Conservation (phyloP, 2,113 vertebrate genomes). For the Phalacrocorax aristotelis region DNA sequence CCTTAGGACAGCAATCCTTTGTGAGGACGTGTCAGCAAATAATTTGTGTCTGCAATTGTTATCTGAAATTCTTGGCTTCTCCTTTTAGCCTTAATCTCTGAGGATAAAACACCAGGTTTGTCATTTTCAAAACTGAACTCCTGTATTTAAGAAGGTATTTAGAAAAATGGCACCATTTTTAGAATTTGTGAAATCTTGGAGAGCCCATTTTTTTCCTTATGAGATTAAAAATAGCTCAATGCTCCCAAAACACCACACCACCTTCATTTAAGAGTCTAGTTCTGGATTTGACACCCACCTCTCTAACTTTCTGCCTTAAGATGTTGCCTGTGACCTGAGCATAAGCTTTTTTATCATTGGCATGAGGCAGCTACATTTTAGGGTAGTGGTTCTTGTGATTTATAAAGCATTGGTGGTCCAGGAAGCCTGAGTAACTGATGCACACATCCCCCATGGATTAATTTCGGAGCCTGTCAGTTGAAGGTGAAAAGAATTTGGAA, state of each 20-base stretch:
- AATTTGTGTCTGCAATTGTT: neutral
- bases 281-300: neutral
- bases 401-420: neutral
- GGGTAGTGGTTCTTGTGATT: neutral
- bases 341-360: neutral
- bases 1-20: constrained; percentile 1
- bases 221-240: neutral
- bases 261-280: neutral
- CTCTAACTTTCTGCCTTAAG: neutral
- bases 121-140: neutral
- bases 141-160: neutral
- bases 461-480: neutral
- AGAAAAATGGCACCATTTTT: neutral
- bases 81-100: neutral
- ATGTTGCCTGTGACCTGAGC: neutral
- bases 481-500: neutral
- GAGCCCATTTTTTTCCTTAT: neutral
- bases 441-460: neutral
- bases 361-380: neutral
- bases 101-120: neutral
- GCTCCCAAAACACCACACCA: neutral
- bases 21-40: neutral
- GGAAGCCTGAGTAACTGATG: neutral
- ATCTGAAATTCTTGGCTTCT: neutral
- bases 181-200: neutral